Percentiles rank a stretch among this genome's conserved stretches.
These are phyloP conservation scores for Psittacus erithacus DNA, from an alignment of 2,113 vertebrate genomes.

Conservation along the genomic window DNA sequence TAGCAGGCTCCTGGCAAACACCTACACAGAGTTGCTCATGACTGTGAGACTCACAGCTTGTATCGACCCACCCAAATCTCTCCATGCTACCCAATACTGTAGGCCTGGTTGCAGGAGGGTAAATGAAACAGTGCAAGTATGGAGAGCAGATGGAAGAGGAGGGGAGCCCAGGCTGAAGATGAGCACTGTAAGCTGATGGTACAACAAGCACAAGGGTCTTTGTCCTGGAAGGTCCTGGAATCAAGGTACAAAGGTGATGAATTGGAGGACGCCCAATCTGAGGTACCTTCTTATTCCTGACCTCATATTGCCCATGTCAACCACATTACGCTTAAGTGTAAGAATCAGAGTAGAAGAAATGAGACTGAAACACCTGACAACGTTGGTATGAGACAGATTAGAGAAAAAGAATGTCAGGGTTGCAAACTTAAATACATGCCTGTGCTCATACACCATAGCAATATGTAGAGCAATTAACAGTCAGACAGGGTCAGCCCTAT, in stretches of 20 bases:
- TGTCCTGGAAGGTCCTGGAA: background rate
- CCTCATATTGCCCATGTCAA: background rate
- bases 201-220: background rate
- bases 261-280: background rate
- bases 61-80: background rate
- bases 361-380: background rate
- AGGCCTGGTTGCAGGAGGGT: background rate
- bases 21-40: background rate
- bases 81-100: background rate
- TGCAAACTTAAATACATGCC: background rate
- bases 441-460: background rate
- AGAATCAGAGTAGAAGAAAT: background rate
- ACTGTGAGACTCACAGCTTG: background rate
- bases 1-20: background rate
- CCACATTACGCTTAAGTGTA: rapidly evolving
- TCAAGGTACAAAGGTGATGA: background rate
- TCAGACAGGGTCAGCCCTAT: background rate
- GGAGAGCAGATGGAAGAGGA: background rate
- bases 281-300: background rate
- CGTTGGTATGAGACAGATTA: background rate
- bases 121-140: background rate
- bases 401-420: background rate
- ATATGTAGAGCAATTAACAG: background rate
- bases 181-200: background rate
- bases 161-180: background rate